Evolutionary conservation across 2,113 vertebrate species (phyloP), one percentile per base, ranked within the genome.

Genomic region (Albula glossodonta): DNA sequence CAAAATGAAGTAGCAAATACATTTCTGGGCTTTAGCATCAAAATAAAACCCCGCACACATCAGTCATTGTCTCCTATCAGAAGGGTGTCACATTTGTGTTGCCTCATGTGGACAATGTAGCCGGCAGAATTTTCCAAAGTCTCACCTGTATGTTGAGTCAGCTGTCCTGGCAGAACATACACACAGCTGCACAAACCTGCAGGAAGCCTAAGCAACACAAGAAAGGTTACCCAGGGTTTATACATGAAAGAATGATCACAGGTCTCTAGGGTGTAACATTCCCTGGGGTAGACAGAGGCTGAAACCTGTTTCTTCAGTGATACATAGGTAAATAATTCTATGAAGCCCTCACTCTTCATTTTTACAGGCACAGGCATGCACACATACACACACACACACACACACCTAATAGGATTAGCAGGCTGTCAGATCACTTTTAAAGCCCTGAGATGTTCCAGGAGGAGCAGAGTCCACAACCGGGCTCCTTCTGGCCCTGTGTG

Each of bases 371-470:
- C 11, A 66, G 11, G 66, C 9, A 83, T 49, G 25, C 2, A 74
- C 70, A 74, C 70, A 74, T 22, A 81, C 11, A 1, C 5, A 81
- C 50, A 57, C 25, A 57, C 81, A 82, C 52, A 48, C 78, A 80
- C 22, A 80, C 19, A 41, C 82, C 12, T 94, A 93, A 94, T 92
- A 92, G 92, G 93, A 93, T 94, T 94, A 95, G 84, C 92, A 85
- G 84, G 90, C 85, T 93, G 91, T 92, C 92, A 92, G 90, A 92
- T 94, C 89, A 91, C 90, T 91, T 89, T 89, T 92, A 90, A 92
- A 91, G 81, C 91, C 88, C 83, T 86, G 49, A 88, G 91, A 88
- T 88, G 87, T 80, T 85, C 51, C 82, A 79, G 25, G 79, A 83
- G 82, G 79, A 85, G 88, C 78, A 78, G 77, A 81, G 25, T 51